Evolutionary conservation across 35 echinoderm and acorn worm genomes (phyloP), one percentile per base, ranked within the genome.

Genomic region (Anneissia japonica): DNA sequence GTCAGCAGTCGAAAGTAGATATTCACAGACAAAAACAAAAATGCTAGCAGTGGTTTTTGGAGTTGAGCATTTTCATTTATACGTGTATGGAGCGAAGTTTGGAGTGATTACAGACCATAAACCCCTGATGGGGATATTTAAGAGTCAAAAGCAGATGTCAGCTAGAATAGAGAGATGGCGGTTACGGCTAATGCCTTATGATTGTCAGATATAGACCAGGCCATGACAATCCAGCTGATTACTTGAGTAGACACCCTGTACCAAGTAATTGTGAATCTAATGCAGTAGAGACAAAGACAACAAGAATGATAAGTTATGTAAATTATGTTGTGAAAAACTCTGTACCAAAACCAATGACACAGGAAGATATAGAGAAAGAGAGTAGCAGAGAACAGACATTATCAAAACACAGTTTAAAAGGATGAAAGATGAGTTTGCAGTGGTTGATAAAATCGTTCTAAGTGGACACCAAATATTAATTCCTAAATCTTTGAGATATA

Each of bases 21-120:
- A 88, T 33, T 91, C 73, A 11, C 85, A 91, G 37, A 88, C 84
- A 39, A 75, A 91, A 80, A 46, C 84, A 0, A 89, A 91, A 91
- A 85, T 46, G 31, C 85, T 95, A 17, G 93, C 89, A 33, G 82
- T 91, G 4, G 81, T 94, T 23, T 90, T 85, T 72, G 84, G 38
- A 55, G 82, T 85, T 80, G 92, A 90, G 82, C 87, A 89, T 34
- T 90, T 90, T 73, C 39, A 77, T 34, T 39, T 90, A 39, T 93
- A 90, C 74, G 41, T 88, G 12, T 46, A 76, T 74, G 89, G 85
- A 38, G 33, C 81, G 21, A 4, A 43, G 14, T 84, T 90, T 46
- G 37, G 3, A 21, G 74, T 90, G 12, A 78, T 84, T 38, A 90
- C 72, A 16, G 81, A 84, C 76, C 88, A 90, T 73, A 90, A 90